Base-by-base conservation (phyloP, 2,113 vertebrate species). In the Scomber scombrus region DNA sequence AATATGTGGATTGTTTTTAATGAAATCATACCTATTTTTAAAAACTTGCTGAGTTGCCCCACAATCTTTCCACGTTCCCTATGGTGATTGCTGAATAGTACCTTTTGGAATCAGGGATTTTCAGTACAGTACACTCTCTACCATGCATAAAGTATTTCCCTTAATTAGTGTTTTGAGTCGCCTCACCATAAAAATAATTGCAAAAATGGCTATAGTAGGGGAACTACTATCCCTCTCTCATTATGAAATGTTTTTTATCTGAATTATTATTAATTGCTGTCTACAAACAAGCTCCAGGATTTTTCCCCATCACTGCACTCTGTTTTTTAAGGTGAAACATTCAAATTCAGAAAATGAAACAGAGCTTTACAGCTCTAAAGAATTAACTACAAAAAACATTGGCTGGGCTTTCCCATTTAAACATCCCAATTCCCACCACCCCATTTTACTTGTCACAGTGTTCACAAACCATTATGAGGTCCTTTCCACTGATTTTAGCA, bases 391-490 rank as follows among this genome's bases (percentile, higher is more conserved):
- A 18, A 2, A 3, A 64, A 47, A 72, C 0, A 47, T 47, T 15
- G 13, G 23, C 43, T 46, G 7, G 31, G 31, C 15, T 64, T 56
- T 65, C 21, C 40, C 26, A 50, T 74, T 85, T 85, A 71, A 78
- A 76, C 81, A 85, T 15, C 46, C 26, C 0, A 46, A 55, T 29
- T 65, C 46, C 51, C 57, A 75, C 58, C 78, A 46, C 13, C 72
- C 47, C 11, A 55, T 67, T 81, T 89, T 82, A 78, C 72, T 81
- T 80, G 85, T 88, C 71, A 77, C 23, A 14, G 61, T 52, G 34
- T 69, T 80, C 78, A 47, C 56, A 56, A 75, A 49, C 71, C 77
- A 74, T 83, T 67, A 67, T 31, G 64, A 70, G 58, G 58, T 79
- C 54, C 71, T 77, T 73, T 72, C 74, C 47, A 12, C 46, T 66